Evolutionary conservation across 2,888 invertebrate genomes (phyloP).

Genomic region (Odontomyia ornata): DNA sequence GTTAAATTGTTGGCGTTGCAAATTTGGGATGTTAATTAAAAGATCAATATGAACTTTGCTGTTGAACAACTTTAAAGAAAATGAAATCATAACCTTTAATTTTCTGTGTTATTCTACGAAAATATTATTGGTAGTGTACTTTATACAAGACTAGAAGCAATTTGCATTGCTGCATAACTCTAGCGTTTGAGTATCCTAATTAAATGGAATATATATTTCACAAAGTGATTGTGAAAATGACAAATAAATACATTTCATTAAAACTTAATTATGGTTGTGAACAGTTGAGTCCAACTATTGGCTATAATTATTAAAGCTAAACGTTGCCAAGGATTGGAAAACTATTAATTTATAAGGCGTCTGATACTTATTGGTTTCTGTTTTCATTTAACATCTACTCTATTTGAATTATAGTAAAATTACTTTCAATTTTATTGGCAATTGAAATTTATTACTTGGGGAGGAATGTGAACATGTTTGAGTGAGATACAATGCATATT

Average conservation of each 20-base stretch:
- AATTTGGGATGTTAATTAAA: too few relatives aligned
- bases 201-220: not conserved
- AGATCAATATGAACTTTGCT: too few relatives aligned
- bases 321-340: not conserved
- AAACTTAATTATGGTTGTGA: not conserved
- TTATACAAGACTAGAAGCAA: not conserved
- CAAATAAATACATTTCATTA: not conserved
- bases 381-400: not conserved
- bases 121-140: too few relatives aligned
- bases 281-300: not conserved
- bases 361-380: not conserved
- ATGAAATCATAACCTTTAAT: too few relatives aligned
- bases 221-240: not conserved
- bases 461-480: too few relatives aligned
- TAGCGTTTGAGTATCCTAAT: not conserved
- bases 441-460: too few relatives aligned
- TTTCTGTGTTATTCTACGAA: too few relatives aligned
- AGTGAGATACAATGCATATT: too few relatives aligned
- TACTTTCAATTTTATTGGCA: too few relatives aligned
- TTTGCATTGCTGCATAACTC: not conserved
- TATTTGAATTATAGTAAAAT: too few relatives aligned
- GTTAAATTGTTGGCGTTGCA: too few relatives aligned
- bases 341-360: constrained; percentile 6
- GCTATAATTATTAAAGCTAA: constrained; percentile 1
- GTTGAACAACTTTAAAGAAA: too few relatives aligned